These are phyloP conservation scores for Allophyes oxyacanthae DNA, from an alignment of 2,888 invertebrate species.

Conservation along the genomic window DNA sequence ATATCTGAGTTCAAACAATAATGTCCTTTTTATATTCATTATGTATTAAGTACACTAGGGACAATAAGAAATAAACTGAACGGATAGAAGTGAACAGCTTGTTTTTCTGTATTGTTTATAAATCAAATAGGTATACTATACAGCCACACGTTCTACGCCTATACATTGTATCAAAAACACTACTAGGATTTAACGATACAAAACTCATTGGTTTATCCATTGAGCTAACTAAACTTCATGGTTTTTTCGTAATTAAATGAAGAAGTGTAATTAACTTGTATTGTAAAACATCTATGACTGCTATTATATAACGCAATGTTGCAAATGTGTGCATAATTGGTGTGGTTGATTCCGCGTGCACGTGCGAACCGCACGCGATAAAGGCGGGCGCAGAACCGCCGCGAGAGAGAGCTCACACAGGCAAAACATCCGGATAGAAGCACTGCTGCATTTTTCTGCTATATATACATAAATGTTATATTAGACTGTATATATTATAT, in stretches of 20 bases:
- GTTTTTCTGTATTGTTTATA: slow-evolving; percentile 24
- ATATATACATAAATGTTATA: slow-evolving; percentile 1
- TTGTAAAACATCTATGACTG: slow-evolving; percentile 38
- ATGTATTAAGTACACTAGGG: slow-evolving; percentile 22
- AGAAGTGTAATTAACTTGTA: slow-evolving; percentile 38
- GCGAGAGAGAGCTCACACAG: slow-evolving; percentile 17
- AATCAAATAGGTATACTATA: slow-evolving; percentile 2
- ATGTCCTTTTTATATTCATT: slow-evolving; percentile 44
- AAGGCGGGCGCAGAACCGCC: slow-evolving; percentile 10
- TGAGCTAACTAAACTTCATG: slow-evolving; percentile 21
- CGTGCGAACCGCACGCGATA: slow-evolving; percentile 55
- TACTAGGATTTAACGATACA: no score
- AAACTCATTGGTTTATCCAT: slow-evolving; percentile 3
- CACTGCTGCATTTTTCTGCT: slow-evolving; percentile 18
- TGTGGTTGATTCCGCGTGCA: slow-evolving; percentile 45
- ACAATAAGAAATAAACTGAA: slow-evolving; percentile 36
- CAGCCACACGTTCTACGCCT: not conserved
- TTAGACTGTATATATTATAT: no score
- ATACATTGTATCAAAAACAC: not conserved
- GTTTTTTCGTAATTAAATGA: slow-evolving; percentile 23
- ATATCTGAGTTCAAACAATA: slow-evolving; percentile 63
- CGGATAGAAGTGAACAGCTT: slow-evolving; percentile 6
- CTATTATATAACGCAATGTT: slow-evolving; percentile 48
- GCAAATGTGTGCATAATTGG: slow-evolving; percentile 49
- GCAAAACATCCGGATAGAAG: slow-evolving; percentile 52